A percentile compares a stretch with the other conserved stretches of the same genome.
Conservation (phyloP, 2,113 vertebrate genomes). For the Syngnathus floridae region DNA sequence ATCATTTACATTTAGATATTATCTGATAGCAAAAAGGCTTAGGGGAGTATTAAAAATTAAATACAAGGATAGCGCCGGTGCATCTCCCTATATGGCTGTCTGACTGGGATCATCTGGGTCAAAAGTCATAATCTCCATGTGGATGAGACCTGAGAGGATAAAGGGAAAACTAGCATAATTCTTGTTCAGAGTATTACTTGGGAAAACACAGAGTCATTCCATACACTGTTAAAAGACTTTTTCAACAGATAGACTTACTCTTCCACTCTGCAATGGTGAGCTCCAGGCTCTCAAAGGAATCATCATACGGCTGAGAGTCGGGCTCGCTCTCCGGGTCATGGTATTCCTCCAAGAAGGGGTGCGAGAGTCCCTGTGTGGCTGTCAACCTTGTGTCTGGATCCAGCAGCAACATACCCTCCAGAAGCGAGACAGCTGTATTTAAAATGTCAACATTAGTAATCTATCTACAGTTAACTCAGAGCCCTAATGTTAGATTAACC, state of each 20-base stretch:
- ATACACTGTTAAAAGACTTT: neutral
- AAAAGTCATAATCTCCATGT: conserved; percentile 80
- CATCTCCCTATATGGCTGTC: conserved; percentile 57
- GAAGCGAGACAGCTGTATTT: conserved; percentile 57
- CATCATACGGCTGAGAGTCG: conserved; percentile 67
- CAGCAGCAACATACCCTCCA: conserved; percentile 74
- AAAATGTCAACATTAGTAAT: neutral
- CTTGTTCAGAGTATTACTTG: too few species aligned
- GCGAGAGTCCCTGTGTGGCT: conserved; percentile 63
- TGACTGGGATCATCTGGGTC: conserved; percentile 68
- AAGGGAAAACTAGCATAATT: neutral
- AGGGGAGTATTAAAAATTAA: neutral
- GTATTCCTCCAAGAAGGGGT: conserved; percentile 70
- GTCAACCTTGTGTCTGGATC: conserved; percentile 73
- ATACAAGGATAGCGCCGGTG: too few species aligned
- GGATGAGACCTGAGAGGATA: conserved; percentile 66
- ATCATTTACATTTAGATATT: neutral
- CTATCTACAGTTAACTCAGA: neutral
- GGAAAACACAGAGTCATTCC: too few species aligned
- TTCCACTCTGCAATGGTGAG: conserved; percentile 75
- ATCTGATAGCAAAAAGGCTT: neutral
- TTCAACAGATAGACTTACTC: conserved; percentile 53
- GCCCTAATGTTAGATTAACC: neutral
- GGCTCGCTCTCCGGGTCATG: conserved; percentile 70
- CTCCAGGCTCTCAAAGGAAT: conserved; percentile 76